Percentiles rank a stretch among this genome's conserved stretches.
Conservation (phyloP, 2,113 vertebrate genomes). For the Zosterops hypoxanthus region DNA sequence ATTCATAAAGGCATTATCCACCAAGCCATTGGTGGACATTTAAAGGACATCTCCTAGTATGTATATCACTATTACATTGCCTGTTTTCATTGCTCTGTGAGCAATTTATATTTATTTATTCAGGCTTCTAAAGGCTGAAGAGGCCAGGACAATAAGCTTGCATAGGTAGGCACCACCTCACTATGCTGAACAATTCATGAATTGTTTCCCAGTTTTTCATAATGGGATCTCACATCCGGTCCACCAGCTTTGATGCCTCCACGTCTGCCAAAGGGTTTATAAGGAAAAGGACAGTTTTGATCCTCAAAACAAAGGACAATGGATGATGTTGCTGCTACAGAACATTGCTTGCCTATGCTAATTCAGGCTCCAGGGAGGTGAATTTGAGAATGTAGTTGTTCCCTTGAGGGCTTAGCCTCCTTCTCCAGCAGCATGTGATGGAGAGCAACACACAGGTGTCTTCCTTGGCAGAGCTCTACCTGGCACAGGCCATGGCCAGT, state of each 20-base stretch:
- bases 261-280: not conserved
- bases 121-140: not conserved
- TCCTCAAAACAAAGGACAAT: not conserved
- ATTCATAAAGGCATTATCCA: not conserved
- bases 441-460: not conserved
- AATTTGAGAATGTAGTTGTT: not conserved
- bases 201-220: not conserved
- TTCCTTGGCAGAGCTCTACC: not conserved
- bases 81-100: not conserved
- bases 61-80: not conserved
- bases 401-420: not conserved
- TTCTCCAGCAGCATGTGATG: not conserved
- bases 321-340: not conserved
- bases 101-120: not conserved
- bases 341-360: not conserved
- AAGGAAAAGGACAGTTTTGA: not conserved
- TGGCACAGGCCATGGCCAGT: not conserved
- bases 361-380: not conserved
- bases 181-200: not conserved
- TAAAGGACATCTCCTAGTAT: not conserved
- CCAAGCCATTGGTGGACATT: not conserved
- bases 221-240: accelerated
- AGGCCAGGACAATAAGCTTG: not conserved
- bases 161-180: not conserved
- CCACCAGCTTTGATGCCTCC: not conserved